Evolutionary conservation across 2,888 invertebrate species (phyloP), one percentile per base, ranked within the genome.

Genomic region (Ophion ellenae): DNA sequence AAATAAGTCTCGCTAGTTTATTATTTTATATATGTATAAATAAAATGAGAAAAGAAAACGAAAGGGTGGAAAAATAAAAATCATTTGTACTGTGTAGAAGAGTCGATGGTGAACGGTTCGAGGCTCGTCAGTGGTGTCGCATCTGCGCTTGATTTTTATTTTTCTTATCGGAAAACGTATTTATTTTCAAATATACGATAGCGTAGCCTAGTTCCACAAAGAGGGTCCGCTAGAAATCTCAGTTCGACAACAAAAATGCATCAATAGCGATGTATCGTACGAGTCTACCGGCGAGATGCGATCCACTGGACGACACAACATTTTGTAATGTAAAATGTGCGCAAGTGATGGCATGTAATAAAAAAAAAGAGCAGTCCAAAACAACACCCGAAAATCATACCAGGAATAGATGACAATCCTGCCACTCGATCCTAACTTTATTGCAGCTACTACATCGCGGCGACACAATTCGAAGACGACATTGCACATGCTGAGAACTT

Each of bases 291-390:
- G 64, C 87, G 88, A 89, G 88, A 87, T 82, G 85, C 88, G 88
- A 89, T 86, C 87, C 88, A 88, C 79, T 89, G 86, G 86, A 88
- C 89, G 90, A 88, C 89, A 89, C 90, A 85, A 67, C 28, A 90
- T 90, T 91, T 91, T 91, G 87, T 91, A 90, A 91, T 91, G 90
- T 90, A 53, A 90, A 90, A 76, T 92, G 90, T 90, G 89, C 87
- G 90, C 90, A 91, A 83, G 70, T 84, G 87, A 87, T 89, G 85
- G 84, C 88, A 90, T 90, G 88, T 90, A 92, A 91, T 91, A 91
- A 88, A 88, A 85, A 89, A 89, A 88, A 88, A 90, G 74, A 75
- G 57, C 78, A 89, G 82, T 88, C 84, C 86, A 88, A 89, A 74
- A 89, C 73, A 85, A 85, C 69, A 70, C 59, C 53, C 67, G 11